Evolutionary conservation across 1,140 invertebrate genomes (phyloP).

Genomic region (Megalonaias nervosa): DNA sequence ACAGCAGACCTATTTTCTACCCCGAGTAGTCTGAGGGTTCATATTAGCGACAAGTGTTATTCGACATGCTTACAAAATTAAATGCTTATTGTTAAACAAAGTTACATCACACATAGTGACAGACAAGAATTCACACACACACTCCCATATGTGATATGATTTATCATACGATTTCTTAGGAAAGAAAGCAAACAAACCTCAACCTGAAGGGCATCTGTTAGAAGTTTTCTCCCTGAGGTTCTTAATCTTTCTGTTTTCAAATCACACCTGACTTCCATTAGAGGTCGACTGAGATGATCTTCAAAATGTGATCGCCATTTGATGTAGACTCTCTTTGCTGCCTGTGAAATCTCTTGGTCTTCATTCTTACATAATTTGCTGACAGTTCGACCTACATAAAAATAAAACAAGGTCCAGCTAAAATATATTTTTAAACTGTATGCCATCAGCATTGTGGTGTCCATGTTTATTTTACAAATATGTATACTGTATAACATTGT

Average conservation of each 20-base stretch:
- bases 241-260: constrained; percentile 56
- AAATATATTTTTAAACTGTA: background rate
- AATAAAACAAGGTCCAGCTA: constrained; percentile 1
- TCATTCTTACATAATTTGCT: constrained; percentile 55
- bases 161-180: no score
- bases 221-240: constrained; percentile 44
- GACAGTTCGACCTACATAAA: constrained; percentile 50
- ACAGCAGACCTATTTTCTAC: no score
- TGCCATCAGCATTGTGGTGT: background rate
- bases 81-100: no score
- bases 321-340: constrained; percentile 50
- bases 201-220: constrained; percentile 47
- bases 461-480: background rate
- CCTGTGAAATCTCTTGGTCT: constrained; percentile 50
- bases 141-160: background rate
- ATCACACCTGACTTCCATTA: constrained; percentile 65
- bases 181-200: constrained; percentile 33
- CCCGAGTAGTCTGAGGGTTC: no score
- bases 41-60: no score
- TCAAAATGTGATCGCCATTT: constrained; percentile 59
- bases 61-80: no score
- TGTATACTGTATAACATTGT: background rate
- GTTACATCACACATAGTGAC: no score
- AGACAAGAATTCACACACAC: background rate
- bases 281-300: constrained; percentile 46